Evolutionary conservation across 2,888 invertebrate species (phyloP), one percentile per base, ranked within the genome.

Genomic region (Zaprionus bogoriensis): DNA sequence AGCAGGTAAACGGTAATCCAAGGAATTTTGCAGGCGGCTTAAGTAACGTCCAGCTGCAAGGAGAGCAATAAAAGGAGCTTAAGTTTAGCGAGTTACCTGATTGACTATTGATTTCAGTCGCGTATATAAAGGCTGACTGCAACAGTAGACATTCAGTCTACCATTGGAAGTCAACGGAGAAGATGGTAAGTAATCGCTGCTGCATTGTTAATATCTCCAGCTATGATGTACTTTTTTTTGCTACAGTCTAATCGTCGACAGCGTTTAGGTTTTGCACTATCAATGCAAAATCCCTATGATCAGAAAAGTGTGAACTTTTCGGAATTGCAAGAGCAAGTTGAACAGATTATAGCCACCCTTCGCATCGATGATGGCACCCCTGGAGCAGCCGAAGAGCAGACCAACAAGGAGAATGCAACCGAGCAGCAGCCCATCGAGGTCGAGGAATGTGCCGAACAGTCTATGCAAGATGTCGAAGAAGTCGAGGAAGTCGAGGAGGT

Each of bases 231-330:
- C 5, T 2, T 2, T 19, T 1, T 38, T 19, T 0, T 12, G n/a
- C n/a, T n/a, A 6, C 9, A 87, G 82, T 48, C 51, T n/a, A 59
- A 47, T 32, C 87, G 81, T 22, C 87, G 84, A 2, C 60, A 85
- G 44, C 73, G 81, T 9, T 59, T 81, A 5, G 83, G 85, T 20
- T 64, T 66, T 17, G 81, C 87, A 0, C 52, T 87, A 12, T 64
- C 64, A 3, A 3, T 81, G 53, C n/a, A n/a, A n/a, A n/a, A n/a
- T n/a, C 81, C 81, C 25, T 81, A 84, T 28, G 48, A 75, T 4
- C 30, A 48, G 4, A 51, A 47, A 10, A 3, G 25, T 2, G 54
- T 78, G 6, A 30, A 61, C 17, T 9, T 75, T 1, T 66, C 87
- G 0, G 39, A 22, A 1, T 51, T 36, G 1, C 85, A 87, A n/a